Evolutionary conservation across 2,797 vertebrate genomes (phyloP).

Genomic region (Aphelocoma californica): DNA sequence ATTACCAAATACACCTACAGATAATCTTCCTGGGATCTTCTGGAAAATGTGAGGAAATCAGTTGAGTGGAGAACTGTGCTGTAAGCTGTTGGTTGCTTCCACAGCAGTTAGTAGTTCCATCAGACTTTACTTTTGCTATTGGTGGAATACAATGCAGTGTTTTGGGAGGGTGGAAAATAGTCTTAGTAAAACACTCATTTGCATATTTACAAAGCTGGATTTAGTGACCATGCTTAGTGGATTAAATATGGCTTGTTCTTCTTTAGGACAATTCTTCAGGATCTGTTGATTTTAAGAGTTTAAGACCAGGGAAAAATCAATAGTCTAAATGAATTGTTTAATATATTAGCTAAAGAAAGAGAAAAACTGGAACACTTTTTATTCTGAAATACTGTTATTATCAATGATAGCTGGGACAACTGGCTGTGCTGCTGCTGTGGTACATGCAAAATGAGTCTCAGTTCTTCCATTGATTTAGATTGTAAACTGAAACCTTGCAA

Average conservation of each 20-base stretch:
- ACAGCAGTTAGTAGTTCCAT: background rate
- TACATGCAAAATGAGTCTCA: background rate
- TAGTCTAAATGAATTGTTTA: background rate
- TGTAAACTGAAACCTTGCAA: slow-evolving; percentile 28
- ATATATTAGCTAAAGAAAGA: background rate
- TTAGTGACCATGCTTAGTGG: background rate
- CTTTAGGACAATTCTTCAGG: background rate
- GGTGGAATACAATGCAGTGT: background rate
- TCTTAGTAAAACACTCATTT: background rate
- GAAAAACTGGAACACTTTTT: background rate
- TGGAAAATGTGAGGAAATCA: background rate
- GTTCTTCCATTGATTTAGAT: slow-evolving; percentile 20
- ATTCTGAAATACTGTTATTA: background rate
- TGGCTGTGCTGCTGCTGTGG: background rate
- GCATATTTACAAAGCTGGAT: background rate
- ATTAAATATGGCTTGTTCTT: background rate
- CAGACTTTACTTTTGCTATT: background rate
- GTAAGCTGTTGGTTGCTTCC: background rate
- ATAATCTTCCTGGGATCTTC: background rate
- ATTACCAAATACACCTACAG: background rate
- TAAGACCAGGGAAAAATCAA: background rate
- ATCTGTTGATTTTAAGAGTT: background rate
- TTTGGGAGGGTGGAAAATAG: background rate
- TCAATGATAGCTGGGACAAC: background rate
- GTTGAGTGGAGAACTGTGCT: background rate